These are phyloP conservation scores for Pocillopora damicornis DNA, from an alignment of 64 coral and sea anemone species.

Conservation along the genomic window DNA sequence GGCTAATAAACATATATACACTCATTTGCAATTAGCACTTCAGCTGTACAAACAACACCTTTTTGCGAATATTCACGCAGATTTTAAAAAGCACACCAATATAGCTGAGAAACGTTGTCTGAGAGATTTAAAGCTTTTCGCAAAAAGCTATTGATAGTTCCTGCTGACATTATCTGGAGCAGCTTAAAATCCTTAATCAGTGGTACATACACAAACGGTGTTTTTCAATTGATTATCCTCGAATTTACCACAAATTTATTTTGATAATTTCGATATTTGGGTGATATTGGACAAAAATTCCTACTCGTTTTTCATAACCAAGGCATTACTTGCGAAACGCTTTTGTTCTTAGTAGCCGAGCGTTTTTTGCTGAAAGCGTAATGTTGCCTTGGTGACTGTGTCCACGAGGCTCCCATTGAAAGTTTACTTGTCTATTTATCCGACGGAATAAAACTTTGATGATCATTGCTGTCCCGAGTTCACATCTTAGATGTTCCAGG, in stretches of 20 bases:
- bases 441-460: too few relatives aligned
- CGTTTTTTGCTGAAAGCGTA: too few relatives aligned
- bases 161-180: neutral
- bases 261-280: too few relatives aligned
- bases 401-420: too few relatives aligned
- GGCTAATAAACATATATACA: neutral
- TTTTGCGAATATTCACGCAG: neutral
- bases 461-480: too few relatives aligned
- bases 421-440: too few relatives aligned
- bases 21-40: neutral
- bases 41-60: neutral
- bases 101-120: neutral
- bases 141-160: neutral
- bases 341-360: too few relatives aligned
- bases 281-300: neutral
- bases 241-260: too few relatives aligned
- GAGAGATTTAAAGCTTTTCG: neutral
- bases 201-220: too few relatives aligned
- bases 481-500: too few relatives aligned
- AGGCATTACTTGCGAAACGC: neutral
- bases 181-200: too few relatives aligned
- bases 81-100: neutral
- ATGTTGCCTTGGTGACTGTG: neutral
- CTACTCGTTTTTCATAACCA: neutral
- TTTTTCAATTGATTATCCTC: too few relatives aligned